Percentiles rank a stretch among this genome's conserved stretches.
Conservation (phyloP, 1,140 invertebrate genomes). For the Drosophila parabipectinata region DNA sequence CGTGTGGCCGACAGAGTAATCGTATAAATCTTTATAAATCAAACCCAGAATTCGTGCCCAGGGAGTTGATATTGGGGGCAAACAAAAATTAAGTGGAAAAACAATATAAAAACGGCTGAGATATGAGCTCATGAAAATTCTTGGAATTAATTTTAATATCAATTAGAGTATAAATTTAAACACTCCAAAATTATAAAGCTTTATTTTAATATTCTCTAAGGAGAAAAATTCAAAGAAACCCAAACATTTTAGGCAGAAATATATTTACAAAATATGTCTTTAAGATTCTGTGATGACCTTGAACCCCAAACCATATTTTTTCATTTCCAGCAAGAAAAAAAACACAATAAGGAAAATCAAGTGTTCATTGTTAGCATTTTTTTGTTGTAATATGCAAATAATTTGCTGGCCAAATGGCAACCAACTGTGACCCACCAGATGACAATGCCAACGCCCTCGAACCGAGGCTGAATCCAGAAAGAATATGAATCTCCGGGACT, state of each 20-base stretch:
- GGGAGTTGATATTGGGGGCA: neutral
- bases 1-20: conserved; percentile 64
- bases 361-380: conserved; percentile 34
- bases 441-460: conserved; percentile 70
- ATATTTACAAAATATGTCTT: conserved; percentile 1
- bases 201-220: no score
- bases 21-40: conserved; percentile 81
- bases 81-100: neutral
- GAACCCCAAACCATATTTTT: conserved; percentile 13
- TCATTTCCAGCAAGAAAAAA: conserved; percentile 18
- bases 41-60: conserved; percentile 45
- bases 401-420: conserved; percentile 80
- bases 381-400: conserved; percentile 78
- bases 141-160: neutral
- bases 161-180: neutral
- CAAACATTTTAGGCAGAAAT: neutral
- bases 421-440: conserved; percentile 78
- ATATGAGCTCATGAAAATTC: neutral
- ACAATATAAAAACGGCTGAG: neutral
- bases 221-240: no score
- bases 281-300: conserved; percentile 26
- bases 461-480: conserved; percentile 25
- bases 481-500: conserved; percentile 45
- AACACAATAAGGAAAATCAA: conserved; percentile 35
- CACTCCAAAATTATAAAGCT: neutral